Conservation (phyloP, 92 coral and sea anemone genomes). For the Blastomussa wellsi region DNA sequence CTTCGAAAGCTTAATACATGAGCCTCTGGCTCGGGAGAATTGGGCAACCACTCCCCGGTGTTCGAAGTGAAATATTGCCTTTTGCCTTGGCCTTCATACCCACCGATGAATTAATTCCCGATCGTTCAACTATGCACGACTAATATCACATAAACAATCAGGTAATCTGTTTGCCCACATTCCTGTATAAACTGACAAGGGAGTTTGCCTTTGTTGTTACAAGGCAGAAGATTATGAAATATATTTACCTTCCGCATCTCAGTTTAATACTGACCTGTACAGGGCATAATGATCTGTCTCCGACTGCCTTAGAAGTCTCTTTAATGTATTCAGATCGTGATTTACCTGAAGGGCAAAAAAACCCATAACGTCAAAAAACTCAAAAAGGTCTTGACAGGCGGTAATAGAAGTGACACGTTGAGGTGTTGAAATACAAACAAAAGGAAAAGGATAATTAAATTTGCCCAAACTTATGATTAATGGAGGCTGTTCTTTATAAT, state of each 20-base stretch:
- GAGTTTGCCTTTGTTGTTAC: background rate
- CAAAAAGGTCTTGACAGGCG: background rate
- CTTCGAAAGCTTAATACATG: no score
- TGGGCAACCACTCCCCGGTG: no score
- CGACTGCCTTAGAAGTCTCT: constrained; percentile 89
- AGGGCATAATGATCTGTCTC: constrained; percentile 96
- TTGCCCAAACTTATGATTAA: background rate
- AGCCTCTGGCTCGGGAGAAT: no score
- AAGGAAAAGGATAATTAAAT: background rate
- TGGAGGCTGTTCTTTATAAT: background rate
- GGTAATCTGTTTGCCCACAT: background rate
- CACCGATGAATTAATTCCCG: background rate
- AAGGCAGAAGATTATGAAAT: background rate
- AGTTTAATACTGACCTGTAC: constrained; percentile 69
- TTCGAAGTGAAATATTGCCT: no score
- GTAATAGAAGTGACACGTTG: background rate
- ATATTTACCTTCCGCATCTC: background rate
- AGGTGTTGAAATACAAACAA: constrained; percentile 3
- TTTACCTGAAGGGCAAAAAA: constrained; percentile 65
- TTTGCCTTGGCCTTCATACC: background rate
- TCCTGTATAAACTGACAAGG: background rate
- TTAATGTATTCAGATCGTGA: constrained; percentile 95
- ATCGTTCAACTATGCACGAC: background rate
- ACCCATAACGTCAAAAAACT: background rate
- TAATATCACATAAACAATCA: background rate